phyloP scores from a whole-genome alignment of 2,797 vertebrate genomes.

The Gymnoscopelus braueri region DNA sequence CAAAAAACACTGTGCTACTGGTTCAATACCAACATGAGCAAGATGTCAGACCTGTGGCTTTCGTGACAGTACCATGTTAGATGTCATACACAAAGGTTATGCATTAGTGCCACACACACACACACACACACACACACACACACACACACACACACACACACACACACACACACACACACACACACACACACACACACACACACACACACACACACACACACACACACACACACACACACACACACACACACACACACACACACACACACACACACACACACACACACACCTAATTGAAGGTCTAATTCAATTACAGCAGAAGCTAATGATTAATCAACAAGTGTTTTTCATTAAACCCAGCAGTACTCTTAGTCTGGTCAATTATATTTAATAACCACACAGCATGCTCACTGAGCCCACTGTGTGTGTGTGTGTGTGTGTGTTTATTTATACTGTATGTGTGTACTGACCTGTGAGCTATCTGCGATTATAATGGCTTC shows the following conservation, averaged over 20 bases:
- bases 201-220: background rate
- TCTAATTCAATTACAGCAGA: constrained; percentile 43
- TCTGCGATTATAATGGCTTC: constrained; percentile 33
- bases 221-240: background rate
- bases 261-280: background rate
- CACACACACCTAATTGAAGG: background rate
- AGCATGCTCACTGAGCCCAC: constrained; percentile 12
- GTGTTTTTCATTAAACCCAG: constrained; percentile 36
- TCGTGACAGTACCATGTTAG: no score
- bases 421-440: constrained; percentile 6
- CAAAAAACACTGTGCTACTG: no score
- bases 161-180: background rate
- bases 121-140: background rate
- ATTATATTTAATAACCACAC: constrained; percentile 19
- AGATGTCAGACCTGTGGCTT: no score
- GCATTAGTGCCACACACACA: no score
- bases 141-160: background rate
- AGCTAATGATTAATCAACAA: constrained; percentile 42
- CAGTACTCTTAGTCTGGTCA: constrained; percentile 25
- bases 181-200: background rate
- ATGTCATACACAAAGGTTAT: no score
- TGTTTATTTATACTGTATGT: background rate
- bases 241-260: background rate
- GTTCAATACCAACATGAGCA: no score
- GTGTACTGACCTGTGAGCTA: constrained; percentile 17